phyloP scores from a whole-genome alignment of 2,797 vertebrate genomes.

The Phataginus tricuspis region DNA sequence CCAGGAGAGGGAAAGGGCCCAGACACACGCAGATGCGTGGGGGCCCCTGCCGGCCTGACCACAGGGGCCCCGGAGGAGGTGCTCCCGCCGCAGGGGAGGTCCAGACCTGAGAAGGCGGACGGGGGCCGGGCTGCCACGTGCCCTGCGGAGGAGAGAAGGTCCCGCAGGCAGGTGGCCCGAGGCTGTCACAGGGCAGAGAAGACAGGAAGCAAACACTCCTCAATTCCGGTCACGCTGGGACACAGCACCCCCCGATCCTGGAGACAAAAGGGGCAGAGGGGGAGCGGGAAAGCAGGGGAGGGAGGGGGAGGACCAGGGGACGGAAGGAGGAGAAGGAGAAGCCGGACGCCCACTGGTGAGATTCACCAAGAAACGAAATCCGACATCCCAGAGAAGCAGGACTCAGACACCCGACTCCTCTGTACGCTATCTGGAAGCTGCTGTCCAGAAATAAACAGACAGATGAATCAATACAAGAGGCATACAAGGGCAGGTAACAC shows the following conservation, averaged over 20 bases:
- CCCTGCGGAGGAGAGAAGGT: background rate
- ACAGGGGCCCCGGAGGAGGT: background rate
- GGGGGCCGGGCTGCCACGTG: background rate
- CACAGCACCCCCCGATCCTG: accelerated
- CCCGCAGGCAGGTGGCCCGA: too few relatives aligned
- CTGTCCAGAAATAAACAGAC: background rate
- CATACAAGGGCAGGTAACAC: background rate
- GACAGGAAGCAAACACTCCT: too few relatives aligned
- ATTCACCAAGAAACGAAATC: background rate
- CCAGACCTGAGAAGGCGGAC: background rate
- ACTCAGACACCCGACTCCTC: background rate
- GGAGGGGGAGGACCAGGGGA: background rate
- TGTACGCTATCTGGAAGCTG: accelerated
- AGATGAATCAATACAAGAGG: background rate
- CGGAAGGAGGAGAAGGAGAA: background rate
- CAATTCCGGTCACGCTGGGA: accelerated
- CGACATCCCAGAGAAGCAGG: background rate
- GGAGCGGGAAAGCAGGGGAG: background rate
- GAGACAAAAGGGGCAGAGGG: background rate
- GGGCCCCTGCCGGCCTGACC: accelerated
- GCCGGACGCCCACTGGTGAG: background rate
- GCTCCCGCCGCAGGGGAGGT: accelerated
- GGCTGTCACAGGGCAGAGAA: too few relatives aligned
- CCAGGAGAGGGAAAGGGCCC: background rate
- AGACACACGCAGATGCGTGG: background rate